Evolutionary conservation across 2,888 invertebrate genomes (phyloP).

Genomic region (Hypolimnas misippus): DNA sequence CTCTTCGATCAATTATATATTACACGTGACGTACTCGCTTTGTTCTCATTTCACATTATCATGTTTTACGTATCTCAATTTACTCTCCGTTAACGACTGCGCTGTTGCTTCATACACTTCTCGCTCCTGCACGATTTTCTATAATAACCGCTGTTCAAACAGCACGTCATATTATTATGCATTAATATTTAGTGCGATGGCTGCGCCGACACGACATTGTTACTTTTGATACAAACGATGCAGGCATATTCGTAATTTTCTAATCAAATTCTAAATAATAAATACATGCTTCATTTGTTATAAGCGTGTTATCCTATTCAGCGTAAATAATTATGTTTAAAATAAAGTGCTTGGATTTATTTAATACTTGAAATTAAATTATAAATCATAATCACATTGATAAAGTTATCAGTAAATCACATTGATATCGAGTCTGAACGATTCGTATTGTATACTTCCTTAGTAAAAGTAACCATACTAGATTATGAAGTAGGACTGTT

Average conservation of each 20-base stretch:
- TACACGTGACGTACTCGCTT: background rate
- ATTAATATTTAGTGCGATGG: constrained; percentile 17
- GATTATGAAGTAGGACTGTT: constrained; percentile 13
- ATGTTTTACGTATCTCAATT: constrained; percentile 3
- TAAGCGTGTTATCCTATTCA: too few species aligned
- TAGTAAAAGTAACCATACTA: background rate
- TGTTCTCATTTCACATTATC: constrained; percentile 11
- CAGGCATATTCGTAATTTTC: background rate
- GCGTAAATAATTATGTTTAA: background rate
- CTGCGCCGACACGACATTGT: background rate
- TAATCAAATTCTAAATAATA: background rate
- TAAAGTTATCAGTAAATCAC: constrained; percentile 9
- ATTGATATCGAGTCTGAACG: background rate
- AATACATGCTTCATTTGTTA: too few species aligned
- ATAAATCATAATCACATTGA: background rate
- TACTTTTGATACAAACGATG: constrained; percentile 8
- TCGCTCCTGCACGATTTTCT: constrained; percentile 14
- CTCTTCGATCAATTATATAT: background rate
- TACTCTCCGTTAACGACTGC: constrained; percentile 15
- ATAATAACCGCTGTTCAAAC: constrained; percentile 19
- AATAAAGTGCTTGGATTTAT: background rate
- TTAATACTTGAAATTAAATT: background rate
- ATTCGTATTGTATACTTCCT: constrained; percentile 6
- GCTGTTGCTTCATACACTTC: constrained; percentile 5
- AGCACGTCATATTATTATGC: constrained; percentile 3